Base-by-base conservation (phyloP, 92 coral and sea anemone species). In the Umimayanthus kanabou region DNA sequence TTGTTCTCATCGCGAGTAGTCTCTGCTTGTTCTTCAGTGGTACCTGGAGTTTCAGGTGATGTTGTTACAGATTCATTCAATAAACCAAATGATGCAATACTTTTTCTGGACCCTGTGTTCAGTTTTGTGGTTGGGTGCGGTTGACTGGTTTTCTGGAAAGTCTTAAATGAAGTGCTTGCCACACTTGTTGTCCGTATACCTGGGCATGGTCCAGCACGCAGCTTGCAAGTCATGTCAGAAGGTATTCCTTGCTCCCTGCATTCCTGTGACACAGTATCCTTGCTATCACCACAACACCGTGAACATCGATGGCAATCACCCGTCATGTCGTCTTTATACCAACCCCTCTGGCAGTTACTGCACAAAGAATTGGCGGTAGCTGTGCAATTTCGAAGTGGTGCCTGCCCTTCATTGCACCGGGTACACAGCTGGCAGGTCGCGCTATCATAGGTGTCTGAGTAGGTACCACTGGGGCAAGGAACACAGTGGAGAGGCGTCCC, bases 401-500 rank as follows among this genome's bases (percentile, higher is more conserved):
- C 25, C 55, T 79, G 82, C n/a, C 67, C 22, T 47, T 79, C 16
- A 33, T 33, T 33, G 37, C 37, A 33, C 37, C 2, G 37, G n/a
- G 82, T 79, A 69, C 82, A 79, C 43, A 79, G 82, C 18, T 79
- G 82, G 25, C 82, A 79, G 5, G 82, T 67, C 9, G 82, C 40
- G 22, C 43, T 14, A 79, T 79, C 82, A 37, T 79, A 79, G 9
- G 82, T 53, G 72, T 80, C 71, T 29, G 84, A 80, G 49, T 26
- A 80, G 84, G 70, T 53, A 16, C 84, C 84, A 4, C 20, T 23
- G 30, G 84, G 71, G 37, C 84, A 80, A 1, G 26, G 47, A 9
- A 80, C 70, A 14, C 84, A 80, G 29, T 80, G 84, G 29, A 80
- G 72, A 28, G 84, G 84, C 26, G 84, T 80, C 29, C 84, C 84